Base-by-base conservation (phyloP, 2,797 vertebrate species). In the Poeciliopsis gracilis region DNA sequence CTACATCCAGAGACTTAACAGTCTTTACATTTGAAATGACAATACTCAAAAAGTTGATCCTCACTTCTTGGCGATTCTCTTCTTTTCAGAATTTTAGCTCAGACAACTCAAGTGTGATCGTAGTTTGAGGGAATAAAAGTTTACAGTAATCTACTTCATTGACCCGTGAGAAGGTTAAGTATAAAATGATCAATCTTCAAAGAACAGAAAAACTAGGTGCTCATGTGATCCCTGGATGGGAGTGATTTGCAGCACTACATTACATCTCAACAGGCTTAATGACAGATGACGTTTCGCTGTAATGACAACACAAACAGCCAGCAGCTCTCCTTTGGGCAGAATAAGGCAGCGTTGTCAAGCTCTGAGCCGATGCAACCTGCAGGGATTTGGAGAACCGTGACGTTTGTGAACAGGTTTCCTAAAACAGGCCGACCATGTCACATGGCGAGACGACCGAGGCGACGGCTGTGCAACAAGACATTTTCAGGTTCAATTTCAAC, bases 281-380 rank as follows among this genome's bases (percentile, higher is more conserved):
- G 28, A 38, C 70, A 43, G 6, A 61, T 18, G 77, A 78, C 55
- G 18, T 11, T 38, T 36, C 67, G 25, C 73, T 18, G 47, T 49
- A 59, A 28, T 57, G 66, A 67, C 69, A 83, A 18, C 8, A 66
- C 4, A 53, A 53, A 63, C 76, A 82, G 77, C 79, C 75, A 9
- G 74, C 28, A n/a, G 61, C 4, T 6, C 30, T 78, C 12, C 18
- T 78, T 51, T 63, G 59, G 33, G 33, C 5, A 2, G 47, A 16
- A 51, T 69, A 23, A 55, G 41, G 77, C 75, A 41, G 53, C 3
- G 20, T 67, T 72, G 77, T 72, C 76, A 73, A 70, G 59, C 69
- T 43, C 11, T 43, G 41, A 23, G 43, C 71, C 38, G n/a, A 73
- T 13, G 25, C 20, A 16, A 30, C 23, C 1, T 28, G 0, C 2